Conservation (phyloP, 2,888 invertebrate genomes). For the Hyles lineata region DNA sequence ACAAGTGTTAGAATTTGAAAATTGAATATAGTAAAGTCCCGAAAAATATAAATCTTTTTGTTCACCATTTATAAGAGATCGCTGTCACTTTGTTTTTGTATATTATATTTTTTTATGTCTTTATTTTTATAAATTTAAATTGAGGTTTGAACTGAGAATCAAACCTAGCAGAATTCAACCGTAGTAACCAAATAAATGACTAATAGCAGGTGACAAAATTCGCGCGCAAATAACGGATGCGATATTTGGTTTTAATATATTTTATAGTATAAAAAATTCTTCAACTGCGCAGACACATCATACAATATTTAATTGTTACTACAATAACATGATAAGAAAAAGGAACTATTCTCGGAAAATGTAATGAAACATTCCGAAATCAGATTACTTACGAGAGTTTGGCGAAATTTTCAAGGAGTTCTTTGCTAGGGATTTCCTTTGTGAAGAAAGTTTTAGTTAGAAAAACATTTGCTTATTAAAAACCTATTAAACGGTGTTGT, state of each 20-base stretch:
- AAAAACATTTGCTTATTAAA: conserved; percentile 8
- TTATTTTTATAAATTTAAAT: too few species aligned
- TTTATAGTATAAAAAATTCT: too few species aligned
- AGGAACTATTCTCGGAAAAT: conserved; percentile 2
- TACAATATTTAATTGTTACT: too few species aligned
- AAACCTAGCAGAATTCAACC: too few species aligned
- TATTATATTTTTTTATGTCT: too few species aligned
- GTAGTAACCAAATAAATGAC: too few species aligned
- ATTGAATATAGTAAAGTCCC: not conserved
- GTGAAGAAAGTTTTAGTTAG: not conserved
- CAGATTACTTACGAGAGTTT: conserved; percentile 1
- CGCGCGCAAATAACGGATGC: too few species aligned
- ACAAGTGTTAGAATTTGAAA: not conserved
- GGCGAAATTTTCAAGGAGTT: not conserved
- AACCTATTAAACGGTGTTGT: conserved; percentile 3
- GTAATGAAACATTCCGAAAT: conserved; percentile 9
- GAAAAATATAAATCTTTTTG: not conserved
- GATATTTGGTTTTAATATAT: too few species aligned
- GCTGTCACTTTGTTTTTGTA: not conserved
- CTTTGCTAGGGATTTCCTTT: not conserved
- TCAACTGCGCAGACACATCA: too few species aligned
- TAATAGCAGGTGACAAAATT: too few species aligned
- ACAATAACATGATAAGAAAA: not conserved
- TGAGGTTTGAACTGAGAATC: too few species aligned
- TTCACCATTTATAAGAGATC: not conserved